Evolutionary conservation across 2,797 vertebrate species (phyloP), one percentile per base, ranked within the genome.

Genomic region (Gouania willdenowi): DNA sequence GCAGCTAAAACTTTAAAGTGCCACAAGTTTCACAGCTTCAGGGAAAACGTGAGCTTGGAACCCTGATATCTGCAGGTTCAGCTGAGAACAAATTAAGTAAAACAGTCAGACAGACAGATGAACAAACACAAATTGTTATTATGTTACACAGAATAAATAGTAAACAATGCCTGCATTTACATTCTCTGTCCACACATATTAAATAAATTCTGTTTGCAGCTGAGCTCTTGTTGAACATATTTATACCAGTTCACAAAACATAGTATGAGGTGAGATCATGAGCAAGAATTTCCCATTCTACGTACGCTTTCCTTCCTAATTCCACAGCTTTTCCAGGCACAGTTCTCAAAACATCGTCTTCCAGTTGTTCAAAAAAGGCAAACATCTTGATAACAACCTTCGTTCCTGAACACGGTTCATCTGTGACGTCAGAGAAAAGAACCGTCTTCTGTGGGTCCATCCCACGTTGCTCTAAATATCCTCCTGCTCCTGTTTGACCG

Each of bases 401-500:
- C 39, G 5, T 21, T 9, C 5, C 2, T 44, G 4, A 12, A 26
- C 3, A 24, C 37, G 17, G 5, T 37, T 26, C 22, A 12, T 14
- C 3, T 6, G 10, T 26, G 5, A 5, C 12, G 2, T 85, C 58
- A 87, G 16, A 80, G 66, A 31, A 71, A 65, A 9, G 76, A 77
- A 42, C 41, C 71, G 32, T 84, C 55, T 44, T 78, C 76, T 21
- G 22, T 47, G 18, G 60, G 59, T 35, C 11, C 45, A 47, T 81
- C 78, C 85, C 83, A 83, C 29, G 66, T 20, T 5, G 34, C 83
- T 33, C 37, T 66, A 57, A 47, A 53, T 6, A 17, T 47, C 41
- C 42, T 57, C 18, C 59, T 62, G 25, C 28, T 23, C 11, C 38
- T 26, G 41, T 27, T 52, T 5, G 39, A 33, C 8, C 1, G 68